phyloP scores from a whole-genome alignment of 2,888 invertebrate species.

The Dastarcus helophoroides region DNA sequence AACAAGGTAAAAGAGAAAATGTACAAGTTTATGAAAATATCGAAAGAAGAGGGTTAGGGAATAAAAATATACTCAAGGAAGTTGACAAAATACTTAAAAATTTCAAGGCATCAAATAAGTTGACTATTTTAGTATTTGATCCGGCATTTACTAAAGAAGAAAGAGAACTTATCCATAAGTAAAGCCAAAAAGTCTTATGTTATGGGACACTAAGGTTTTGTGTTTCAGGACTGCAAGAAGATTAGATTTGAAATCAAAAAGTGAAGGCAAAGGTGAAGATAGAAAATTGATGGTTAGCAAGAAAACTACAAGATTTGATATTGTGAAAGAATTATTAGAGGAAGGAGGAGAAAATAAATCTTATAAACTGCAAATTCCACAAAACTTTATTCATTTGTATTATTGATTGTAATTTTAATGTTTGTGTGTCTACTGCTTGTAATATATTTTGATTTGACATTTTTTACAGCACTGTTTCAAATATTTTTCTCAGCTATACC shows the following conservation, averaged over 20 bases:
- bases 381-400: constrained; percentile 20
- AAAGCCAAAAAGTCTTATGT: constrained; percentile 6
- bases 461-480: too few relatives aligned
- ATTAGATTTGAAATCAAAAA: constrained; percentile 22
- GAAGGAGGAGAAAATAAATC: constrained; percentile 19
- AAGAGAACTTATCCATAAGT: constrained; percentile 23
- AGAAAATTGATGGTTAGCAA: constrained; percentile 22
- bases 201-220: not conserved
- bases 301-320: constrained; percentile 20
- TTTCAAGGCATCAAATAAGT: constrained; percentile 20
- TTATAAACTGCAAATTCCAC: constrained; percentile 21
- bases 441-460: too few relatives aligned
- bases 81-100: constrained; percentile 21
- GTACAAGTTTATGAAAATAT: constrained; percentile 18
- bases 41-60: constrained; percentile 21
- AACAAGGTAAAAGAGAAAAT: constrained; percentile 22
- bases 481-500: too few relatives aligned
- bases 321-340: constrained; percentile 21
- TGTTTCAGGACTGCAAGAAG: constrained; percentile 17
- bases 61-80: constrained; percentile 14
- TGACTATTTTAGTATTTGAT: constrained; percentile 21
- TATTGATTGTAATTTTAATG: too few relatives aligned
- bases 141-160: constrained; percentile 23
- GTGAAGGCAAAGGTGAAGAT: constrained; percentile 22
- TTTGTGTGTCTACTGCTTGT: too few relatives aligned